Percentiles rank a stretch among this genome's conserved stretches.
Conservation (phyloP, 2,888 invertebrate genomes). For the Catonia carolina region DNA sequence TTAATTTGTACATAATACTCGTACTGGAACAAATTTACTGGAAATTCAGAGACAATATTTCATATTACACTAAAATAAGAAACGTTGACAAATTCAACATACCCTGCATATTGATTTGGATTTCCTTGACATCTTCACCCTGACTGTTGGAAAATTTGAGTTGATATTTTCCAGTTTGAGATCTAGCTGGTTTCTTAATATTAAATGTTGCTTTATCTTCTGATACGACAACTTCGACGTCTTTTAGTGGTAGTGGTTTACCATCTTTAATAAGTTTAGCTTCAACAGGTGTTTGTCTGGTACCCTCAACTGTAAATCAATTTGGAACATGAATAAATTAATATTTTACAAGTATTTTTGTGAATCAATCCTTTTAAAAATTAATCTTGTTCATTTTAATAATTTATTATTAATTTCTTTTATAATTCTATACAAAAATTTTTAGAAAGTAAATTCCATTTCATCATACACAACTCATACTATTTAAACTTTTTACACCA, state of each 20-base stretch:
- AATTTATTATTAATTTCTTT: too few species aligned
- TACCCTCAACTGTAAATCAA: conserved; percentile 65
- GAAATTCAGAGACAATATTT: too few species aligned
- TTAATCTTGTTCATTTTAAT: conserved; percentile 3
- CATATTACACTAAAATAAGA: too few species aligned
- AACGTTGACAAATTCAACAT: conserved; percentile 25
- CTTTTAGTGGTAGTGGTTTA: conserved; percentile 77
- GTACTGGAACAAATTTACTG: too few species aligned
- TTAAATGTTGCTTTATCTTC: conserved; percentile 88
- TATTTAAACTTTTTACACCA: too few species aligned
- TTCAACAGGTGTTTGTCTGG: conserved; percentile 79
- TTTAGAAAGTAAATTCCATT: too few species aligned
- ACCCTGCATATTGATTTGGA: conserved; percentile 78
- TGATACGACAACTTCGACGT: conserved; percentile 83
- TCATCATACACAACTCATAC: too few species aligned
- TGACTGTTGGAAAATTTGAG: conserved; percentile 88
- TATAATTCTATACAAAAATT: too few species aligned
- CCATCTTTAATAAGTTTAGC: conserved; percentile 89
- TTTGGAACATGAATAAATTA: too few species aligned
- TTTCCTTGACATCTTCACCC: conserved; percentile 82
- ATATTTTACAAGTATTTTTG: conserved; percentile 11
- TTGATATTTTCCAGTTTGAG: conserved; percentile 85
- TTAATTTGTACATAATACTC: too few species aligned
- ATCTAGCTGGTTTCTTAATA: conserved; percentile 82
- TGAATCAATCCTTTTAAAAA: conserved; percentile 8